Evolutionary conservation across 2,888 invertebrate genomes (phyloP), one percentile per base, ranked within the genome.

Genomic region (Tetrapedia diversipes): DNA sequence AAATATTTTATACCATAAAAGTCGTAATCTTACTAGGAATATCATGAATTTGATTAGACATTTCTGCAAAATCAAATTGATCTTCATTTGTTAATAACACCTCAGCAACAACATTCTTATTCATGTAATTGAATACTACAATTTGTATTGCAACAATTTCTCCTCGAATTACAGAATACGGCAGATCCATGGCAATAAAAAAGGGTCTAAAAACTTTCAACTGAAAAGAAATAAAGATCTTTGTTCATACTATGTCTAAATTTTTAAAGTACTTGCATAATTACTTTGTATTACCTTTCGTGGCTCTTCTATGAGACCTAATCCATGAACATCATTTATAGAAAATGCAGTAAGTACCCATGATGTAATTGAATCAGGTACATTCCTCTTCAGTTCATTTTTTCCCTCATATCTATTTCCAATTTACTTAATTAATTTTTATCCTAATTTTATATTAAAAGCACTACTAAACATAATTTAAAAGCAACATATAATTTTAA

Each of bases 101-200:
- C 86, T 97, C 96, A 0, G 96, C 96, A 16, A 94, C 93, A 0
- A 96, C 93, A 80, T 97, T 95, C 74, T 95, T 95, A 16, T 95
- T 94, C 92, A 97, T 94, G 86, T 98, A 97, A 91, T 98, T 99
- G 91, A 96, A 97, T 10, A 99, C 94, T 2, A 97, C 95, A 14
- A 97, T 95, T 56, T 98, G 96, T 64, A 98, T 94, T 0, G 97
- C 96, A 66, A 99, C 94, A 10, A 96, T 95, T 93, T 99, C 99
- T 29, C 98, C 98, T 78, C 95, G 94, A 85, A 97, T 96, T 16
- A 99, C 95, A 0, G 96, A 95, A 86, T 97, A 96, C 0, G 99
- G 99, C 59, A 99, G 92, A 89, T 98, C 97, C 10, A 98, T 93
- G 10, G 95, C 95, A 51, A 98, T 94, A 82, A 97, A 96, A 90